Percentiles rank a stretch among this genome's conserved stretches.
Evolutionary conservation across 2,888 invertebrate species (phyloP).

Genomic region (Pseudococcus jackbeardsleyi): DNA sequence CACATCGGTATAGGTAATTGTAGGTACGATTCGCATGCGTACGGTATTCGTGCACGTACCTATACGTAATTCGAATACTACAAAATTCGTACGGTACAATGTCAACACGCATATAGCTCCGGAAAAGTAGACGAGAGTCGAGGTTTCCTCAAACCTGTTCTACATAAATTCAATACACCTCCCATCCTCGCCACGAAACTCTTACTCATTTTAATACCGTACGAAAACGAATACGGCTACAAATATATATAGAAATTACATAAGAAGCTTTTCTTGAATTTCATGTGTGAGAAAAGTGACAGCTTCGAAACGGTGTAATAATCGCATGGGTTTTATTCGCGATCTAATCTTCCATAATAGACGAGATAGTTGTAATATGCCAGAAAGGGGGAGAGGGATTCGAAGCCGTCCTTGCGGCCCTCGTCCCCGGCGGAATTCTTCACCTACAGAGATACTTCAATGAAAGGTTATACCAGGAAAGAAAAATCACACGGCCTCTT

Average conservation of each 20-base stretch:
- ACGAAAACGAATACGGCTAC: not conserved
- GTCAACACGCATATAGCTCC: constrained; percentile 7
- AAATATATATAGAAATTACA: not conserved
- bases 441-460: not conserved
- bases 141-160: constrained; percentile 15
- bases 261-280: constrained; percentile 24
- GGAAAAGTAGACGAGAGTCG: not conserved
- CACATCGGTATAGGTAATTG: not conserved
- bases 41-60: not conserved
- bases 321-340: constrained; percentile 2
- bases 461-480: constrained; percentile 25
- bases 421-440: not conserved
- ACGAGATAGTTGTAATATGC: not conserved
- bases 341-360: constrained; percentile 1
- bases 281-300: constrained; percentile 22
- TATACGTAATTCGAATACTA: not conserved
- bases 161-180: not conserved
- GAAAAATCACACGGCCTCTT: constrained; percentile 38
- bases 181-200: not conserved
- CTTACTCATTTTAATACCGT: not conserved
- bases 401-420: not conserved
- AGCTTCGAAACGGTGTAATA: constrained; percentile 6
- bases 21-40: not conserved
- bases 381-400: not conserved
- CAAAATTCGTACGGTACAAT: not conserved